phyloP scores from a whole-genome alignment of 2,113 vertebrate species.

The Perccottus glenii region DNA sequence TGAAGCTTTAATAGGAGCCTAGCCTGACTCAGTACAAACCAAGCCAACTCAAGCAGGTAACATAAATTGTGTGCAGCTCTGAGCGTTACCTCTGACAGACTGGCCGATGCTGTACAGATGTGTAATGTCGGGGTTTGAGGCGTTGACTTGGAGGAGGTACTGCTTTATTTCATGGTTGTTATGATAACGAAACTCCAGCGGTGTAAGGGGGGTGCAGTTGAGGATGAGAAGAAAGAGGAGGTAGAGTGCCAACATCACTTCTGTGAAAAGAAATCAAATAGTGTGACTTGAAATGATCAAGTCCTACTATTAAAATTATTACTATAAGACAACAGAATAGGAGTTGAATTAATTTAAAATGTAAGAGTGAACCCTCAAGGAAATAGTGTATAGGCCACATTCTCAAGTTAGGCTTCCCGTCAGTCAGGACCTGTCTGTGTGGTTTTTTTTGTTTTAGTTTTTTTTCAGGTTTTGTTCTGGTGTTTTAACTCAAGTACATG shows the following conservation, averaged over 20 bases:
- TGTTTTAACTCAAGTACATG: no score
- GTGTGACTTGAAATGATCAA: neutral
- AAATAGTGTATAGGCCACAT: no score
- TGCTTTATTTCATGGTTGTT: slow-evolving; percentile 54
- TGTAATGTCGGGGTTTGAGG: slow-evolving; percentile 51
- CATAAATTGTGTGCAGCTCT: neutral
- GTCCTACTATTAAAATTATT: no score
- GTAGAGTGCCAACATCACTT: slow-evolving; percentile 54
- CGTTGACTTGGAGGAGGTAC: slow-evolving; percentile 45
- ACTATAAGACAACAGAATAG: no score
- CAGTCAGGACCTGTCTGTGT: no score
- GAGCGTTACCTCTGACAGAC: slow-evolving; percentile 60
- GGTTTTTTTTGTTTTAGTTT: no score
- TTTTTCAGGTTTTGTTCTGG: no score
- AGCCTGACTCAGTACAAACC: no score
- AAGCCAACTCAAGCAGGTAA: neutral
- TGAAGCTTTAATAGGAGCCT: no score
- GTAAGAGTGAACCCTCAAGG: no score
- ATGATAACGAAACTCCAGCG: slow-evolving; percentile 67
- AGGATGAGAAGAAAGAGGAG: slow-evolving; percentile 22
- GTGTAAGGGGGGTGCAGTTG: neutral
- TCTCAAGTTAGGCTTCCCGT: no score
- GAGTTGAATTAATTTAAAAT: no score
- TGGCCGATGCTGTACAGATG: slow-evolving; percentile 73
- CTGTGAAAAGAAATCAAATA: slow-evolving; percentile 9